Percentiles rank a stretch among this genome's conserved stretches.
These are phyloP conservation scores for Empis stercorea DNA, from an alignment of 2,888 invertebrate genomes.

Conservation along the genomic window DNA sequence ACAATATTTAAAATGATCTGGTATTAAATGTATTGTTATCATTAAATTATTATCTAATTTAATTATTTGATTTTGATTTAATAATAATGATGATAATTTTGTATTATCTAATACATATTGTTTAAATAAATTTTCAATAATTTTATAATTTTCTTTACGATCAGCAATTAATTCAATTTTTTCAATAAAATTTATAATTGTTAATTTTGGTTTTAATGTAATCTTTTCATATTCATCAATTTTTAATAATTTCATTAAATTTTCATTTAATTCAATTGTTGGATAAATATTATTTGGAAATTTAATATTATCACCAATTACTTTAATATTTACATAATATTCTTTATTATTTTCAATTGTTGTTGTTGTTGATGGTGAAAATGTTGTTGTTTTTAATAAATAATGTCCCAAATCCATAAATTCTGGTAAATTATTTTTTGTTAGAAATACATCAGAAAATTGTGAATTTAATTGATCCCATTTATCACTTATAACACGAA, in stretches of 20 bases:
- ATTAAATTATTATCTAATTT: constrained; percentile 28
- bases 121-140: constrained; percentile 34
- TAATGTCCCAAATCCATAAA: constrained; percentile 32
- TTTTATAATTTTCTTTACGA: constrained; percentile 31
- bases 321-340: constrained; percentile 18
- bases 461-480: constrained; percentile 28
- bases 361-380: too few relatives aligned
- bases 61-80: constrained; percentile 35
- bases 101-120: constrained; percentile 30
- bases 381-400: constrained; percentile 22
- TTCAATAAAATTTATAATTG: constrained; percentile 33
- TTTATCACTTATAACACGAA: constrained; percentile 29
- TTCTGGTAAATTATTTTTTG: constrained; percentile 28
- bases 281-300: constrained; percentile 29
- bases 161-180: constrained; percentile 33
- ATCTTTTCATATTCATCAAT: constrained; percentile 31
- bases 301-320: constrained; percentile 19
- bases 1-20: constrained; percentile 34
- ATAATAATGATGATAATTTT: constrained; percentile 23
- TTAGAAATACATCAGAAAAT: constrained; percentile 32
- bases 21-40: constrained; percentile 30
- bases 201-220: constrained; percentile 27
- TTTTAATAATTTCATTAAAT: constrained; percentile 29
- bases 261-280: constrained; percentile 32
- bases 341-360: constrained; percentile 7